These are phyloP conservation scores for Hippoglossus stenolepis DNA, from an alignment of 2,113 vertebrate genomes.

Conservation along the genomic window DNA sequence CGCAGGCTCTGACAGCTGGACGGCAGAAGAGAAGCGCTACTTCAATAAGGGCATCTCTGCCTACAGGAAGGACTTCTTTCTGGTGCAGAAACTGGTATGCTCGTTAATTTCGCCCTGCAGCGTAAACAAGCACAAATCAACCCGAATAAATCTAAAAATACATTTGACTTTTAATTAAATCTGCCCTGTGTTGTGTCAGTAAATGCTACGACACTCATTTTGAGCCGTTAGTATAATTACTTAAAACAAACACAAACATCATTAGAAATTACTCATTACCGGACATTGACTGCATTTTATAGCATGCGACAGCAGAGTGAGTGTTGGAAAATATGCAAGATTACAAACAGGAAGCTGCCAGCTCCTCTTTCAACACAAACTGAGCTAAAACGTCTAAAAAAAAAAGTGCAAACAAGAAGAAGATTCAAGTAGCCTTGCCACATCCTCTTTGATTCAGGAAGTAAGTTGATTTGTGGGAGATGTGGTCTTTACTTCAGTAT, in stretches of 20 bases:
- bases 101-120: background rate
- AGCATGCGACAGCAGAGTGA: background rate
- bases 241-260: constrained; percentile 13
- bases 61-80: constrained; percentile 97
- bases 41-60: constrained; percentile 98
- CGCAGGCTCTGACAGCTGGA: constrained; percentile 95
- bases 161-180: constrained; percentile 1
- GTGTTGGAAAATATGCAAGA: constrained; percentile 23
- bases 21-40: constrained; percentile 89
- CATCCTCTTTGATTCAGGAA: constrained; percentile 30
- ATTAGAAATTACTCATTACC: background rate
- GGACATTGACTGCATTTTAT: background rate
- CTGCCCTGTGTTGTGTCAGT: background rate
- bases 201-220: background rate
- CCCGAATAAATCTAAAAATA: background rate
- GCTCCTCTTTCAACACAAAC: constrained; percentile 11
- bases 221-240: background rate
- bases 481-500: background rate
- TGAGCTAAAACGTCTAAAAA: background rate
- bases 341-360: constrained; percentile 37
- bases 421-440: constrained; percentile 10
- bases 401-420: constrained; percentile 3
- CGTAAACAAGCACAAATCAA: background rate
- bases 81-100: constrained; percentile 96
- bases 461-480: background rate